Base-by-base conservation (phyloP, 2,888 invertebrate species). In the Alentia gelatinosa region DNA sequence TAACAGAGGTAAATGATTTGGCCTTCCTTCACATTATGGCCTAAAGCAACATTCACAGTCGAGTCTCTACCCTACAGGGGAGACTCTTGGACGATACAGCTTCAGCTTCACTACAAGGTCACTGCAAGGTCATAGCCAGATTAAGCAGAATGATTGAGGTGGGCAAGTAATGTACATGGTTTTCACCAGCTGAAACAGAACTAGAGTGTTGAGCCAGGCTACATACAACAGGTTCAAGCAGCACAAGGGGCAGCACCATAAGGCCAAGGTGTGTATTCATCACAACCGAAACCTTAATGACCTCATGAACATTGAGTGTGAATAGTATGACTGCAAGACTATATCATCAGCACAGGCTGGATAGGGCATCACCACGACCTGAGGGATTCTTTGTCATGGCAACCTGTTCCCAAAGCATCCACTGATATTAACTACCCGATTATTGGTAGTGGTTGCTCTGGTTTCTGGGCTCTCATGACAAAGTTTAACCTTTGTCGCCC, bases 1-100 rank as follows among this genome's bases (percentile, higher is more conserved):
- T 23, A 39, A 1, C 5, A 63, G 26, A 12, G 15, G 63, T 12
- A n/a, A n/a, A 12, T 30, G 1, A 68, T 30, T 12, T 68, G 68
- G 1, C 5, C 30, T 30, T 26, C 26, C 68, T 68, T 35, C 26
- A 79, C 79, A 79, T 9, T 39, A 19, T 37, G 79, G 79, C 39
- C 39, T 23, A 39, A 4, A 23, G 12, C n/a, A 19, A 79, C 79
- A 79, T 35, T 39, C 35, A 79, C 23, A 79, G 7, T 35, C 37
- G 30, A 86, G 86, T 47, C 86, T 86, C 86, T 30, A 86, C 42
- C 47, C 86, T 26, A 15, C 4, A 42, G 86, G 47, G 47, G 86
- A 86, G 86, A 86, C 86, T 86, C 86, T 1, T 7, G 42, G 47
- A 86, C 86, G 86, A 33, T 47, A 86, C 86, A 47, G 86, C 42